Evolutionary conservation across 2,113 vertebrate species (phyloP).

Genomic region (Leptobrachium ailaonicum): DNA sequence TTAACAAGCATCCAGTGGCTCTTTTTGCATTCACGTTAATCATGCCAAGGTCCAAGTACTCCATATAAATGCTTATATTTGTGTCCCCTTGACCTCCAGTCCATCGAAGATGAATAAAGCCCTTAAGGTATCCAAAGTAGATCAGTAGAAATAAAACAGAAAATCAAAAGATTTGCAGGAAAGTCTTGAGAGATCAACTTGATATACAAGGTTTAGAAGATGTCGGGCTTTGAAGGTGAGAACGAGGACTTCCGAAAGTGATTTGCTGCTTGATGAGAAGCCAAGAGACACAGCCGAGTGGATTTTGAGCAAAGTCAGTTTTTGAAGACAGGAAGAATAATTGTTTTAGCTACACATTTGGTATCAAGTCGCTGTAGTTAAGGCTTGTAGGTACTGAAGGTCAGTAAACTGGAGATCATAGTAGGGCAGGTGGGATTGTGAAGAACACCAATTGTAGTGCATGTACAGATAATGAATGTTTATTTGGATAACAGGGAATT

Average conservation of each 20-base stretch:
- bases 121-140: no score
- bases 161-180: neutral
- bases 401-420: neutral
- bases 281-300: neutral
- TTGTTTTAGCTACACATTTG: no score
- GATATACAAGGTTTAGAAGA: neutral
- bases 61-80: no score
- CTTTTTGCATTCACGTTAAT: no score
- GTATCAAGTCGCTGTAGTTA: no score
- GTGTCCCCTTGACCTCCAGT: no score
- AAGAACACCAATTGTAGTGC: neutral
- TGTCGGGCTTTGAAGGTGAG: neutral
- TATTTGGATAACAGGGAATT: neutral
- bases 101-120: no score
- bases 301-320: neutral
- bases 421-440: neutral
- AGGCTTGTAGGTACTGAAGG: neutral
- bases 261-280: neutral
- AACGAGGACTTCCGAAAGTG: neutral
- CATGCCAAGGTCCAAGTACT: no score
- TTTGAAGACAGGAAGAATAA: neutral
- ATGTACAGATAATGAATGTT: no score
- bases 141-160: no score
- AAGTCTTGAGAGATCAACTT: neutral
- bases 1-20: no score